phyloP scores from a whole-genome alignment of 1,140 invertebrate genomes.

The Diabrotica virgifera region DNA sequence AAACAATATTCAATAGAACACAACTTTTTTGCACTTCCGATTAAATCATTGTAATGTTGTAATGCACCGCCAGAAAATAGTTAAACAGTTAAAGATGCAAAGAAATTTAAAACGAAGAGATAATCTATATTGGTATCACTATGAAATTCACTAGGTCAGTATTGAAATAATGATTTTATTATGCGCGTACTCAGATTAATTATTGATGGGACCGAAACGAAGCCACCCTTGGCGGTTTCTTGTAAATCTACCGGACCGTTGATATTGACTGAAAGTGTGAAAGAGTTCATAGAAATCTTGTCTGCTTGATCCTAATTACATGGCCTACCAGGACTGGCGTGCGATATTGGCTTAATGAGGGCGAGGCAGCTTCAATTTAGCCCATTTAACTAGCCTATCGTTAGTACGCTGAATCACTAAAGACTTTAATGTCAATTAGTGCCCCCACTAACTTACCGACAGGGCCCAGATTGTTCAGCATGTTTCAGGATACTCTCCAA shows the following conservation, averaged over 20 bases:
- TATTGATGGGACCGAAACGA: too few relatives aligned
- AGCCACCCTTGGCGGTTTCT: background rate
- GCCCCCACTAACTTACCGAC: slow-evolving; percentile 49
- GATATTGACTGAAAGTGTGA: slow-evolving; percentile 28
- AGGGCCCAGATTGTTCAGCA: slow-evolving; percentile 48
- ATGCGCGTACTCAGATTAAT: too few relatives aligned
- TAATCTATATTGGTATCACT: too few relatives aligned
- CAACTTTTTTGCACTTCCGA: too few relatives aligned
- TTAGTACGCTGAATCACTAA: slow-evolving; percentile 47
- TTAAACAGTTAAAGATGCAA: too few relatives aligned
- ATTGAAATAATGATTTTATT: too few relatives aligned
- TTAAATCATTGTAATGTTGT: too few relatives aligned
- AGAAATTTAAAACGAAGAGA: too few relatives aligned
- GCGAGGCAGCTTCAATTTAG: slow-evolving; percentile 49
- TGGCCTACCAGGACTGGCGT: slow-evolving; percentile 45
- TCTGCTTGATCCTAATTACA: slow-evolving; percentile 39
- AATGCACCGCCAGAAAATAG: too few relatives aligned
- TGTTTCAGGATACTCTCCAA: slow-evolving; percentile 32
- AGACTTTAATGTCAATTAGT: slow-evolving; percentile 49
- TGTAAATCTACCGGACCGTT: slow-evolving; percentile 8
- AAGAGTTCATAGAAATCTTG: slow-evolving; percentile 26
- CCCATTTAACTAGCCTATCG: slow-evolving; percentile 50
- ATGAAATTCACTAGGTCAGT: too few relatives aligned
- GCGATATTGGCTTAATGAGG: slow-evolving; percentile 48
- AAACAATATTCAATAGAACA: background rate